Evolutionary conservation across 2,113 vertebrate genomes (phyloP).

Genomic region (Isichthys henryi): DNA sequence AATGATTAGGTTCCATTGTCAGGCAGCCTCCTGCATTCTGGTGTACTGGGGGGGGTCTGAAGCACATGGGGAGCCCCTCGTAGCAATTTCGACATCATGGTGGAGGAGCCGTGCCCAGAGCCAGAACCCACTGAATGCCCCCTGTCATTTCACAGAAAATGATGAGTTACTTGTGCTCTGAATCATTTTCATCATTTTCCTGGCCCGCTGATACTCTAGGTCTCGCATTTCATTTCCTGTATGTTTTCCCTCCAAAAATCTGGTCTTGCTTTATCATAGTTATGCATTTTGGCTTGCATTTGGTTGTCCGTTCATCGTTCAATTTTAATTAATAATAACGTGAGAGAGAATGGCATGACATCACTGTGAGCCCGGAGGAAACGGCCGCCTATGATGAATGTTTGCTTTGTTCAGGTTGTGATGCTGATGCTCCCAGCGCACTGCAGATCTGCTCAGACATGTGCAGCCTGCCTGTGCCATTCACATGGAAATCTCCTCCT

Average conservation of each 20-base stretch:
- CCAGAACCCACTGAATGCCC: neutral
- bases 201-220: neutral
- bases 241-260: neutral
- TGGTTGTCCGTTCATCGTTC: conserved; percentile 26
- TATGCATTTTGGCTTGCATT: neutral
- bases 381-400: conserved; percentile 22
- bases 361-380: conserved; percentile 20
- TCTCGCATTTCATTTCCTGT: neutral
- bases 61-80: neutral
- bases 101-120: neutral
- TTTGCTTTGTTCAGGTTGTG: neutral
- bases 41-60: neutral
- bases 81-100: neutral
- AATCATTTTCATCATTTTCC: neutral
- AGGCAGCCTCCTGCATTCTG: neutral
- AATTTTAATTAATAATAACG: conserved; percentile 37
- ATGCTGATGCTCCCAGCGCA: neutral
- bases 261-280: neutral
- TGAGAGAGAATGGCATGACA: conserved; percentile 23
- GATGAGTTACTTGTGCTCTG: neutral
- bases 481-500: neutral
- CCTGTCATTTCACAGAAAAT: neutral
- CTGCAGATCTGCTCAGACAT: neutral
- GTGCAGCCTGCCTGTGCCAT: neutral
- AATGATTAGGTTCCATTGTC: neutral